phyloP scores from a whole-genome alignment of 2,888 invertebrate species.

The Hymenopus coronatus region DNA sequence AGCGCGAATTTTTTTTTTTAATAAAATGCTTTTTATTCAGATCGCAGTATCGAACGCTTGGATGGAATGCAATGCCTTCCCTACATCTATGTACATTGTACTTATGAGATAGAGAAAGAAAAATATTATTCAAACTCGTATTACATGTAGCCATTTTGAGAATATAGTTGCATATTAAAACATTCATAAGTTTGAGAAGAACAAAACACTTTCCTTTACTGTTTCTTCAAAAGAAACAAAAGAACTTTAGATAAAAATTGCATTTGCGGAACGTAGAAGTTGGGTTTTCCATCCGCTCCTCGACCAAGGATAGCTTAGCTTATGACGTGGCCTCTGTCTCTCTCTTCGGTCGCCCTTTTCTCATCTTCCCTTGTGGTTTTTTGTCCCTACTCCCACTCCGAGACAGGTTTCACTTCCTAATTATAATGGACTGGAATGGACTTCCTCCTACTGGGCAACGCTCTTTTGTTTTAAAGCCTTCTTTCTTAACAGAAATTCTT shows the following conservation, averaged over 20 bases:
- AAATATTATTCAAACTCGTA: too few relatives aligned
- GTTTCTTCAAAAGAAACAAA: too few relatives aligned
- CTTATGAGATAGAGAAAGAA: too few relatives aligned
- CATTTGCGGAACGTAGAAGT: background rate
- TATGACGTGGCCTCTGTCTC: background rate
- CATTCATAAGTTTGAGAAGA: too few relatives aligned
- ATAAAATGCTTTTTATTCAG: too few relatives aligned
- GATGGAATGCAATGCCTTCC: too few relatives aligned
- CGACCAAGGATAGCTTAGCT: background rate
- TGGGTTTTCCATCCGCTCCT: background rate
- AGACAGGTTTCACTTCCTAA: slow-evolving; percentile 6
- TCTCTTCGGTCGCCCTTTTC: background rate
- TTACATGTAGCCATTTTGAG: too few relatives aligned
- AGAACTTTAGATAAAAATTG: background rate
- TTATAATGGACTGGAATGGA: background rate
- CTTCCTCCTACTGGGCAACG: slow-evolving; percentile 3
- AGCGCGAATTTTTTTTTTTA: too few relatives aligned
- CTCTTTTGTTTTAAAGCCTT: background rate
- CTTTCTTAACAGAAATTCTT: background rate
- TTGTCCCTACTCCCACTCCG: background rate
- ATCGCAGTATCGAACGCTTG: too few relatives aligned
- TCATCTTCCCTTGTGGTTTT: background rate
- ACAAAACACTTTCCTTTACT: too few relatives aligned
- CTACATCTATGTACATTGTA: too few relatives aligned
- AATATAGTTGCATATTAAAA: too few relatives aligned